A percentile compares a stretch with the other conserved stretches of the same genome.
Evolutionary conservation across 1,140 invertebrate species (phyloP).

Genomic region (Cotesia glomerata): DNA sequence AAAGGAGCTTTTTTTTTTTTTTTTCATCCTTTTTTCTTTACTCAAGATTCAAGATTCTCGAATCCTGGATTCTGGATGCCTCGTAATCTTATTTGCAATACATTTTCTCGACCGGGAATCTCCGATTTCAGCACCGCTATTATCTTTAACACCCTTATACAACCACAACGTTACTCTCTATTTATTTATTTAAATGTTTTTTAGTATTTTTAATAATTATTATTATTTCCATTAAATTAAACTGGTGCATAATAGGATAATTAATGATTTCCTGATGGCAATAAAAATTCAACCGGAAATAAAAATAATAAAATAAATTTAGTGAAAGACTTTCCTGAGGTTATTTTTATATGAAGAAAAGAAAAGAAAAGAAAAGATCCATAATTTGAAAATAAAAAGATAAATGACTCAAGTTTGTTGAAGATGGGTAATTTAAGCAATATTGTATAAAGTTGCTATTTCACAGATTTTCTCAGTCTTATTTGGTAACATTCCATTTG

Average conservation of each 20-base stretch:
- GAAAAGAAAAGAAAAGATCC: neutral
- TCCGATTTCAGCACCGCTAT: slow-evolving; percentile 16
- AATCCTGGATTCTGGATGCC: slow-evolving; percentile 33
- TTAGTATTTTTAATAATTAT: too few relatives aligned
- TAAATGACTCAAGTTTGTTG: slow-evolving; percentile 52
- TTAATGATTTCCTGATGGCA: too few relatives aligned
- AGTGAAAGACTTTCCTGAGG: neutral
- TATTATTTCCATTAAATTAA: too few relatives aligned
- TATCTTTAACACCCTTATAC: slow-evolving; percentile 11
- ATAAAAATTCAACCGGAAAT: too few relatives aligned
- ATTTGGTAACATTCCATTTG: slow-evolving; percentile 1
- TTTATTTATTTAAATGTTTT: neutral
- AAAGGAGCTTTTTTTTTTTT: too few relatives aligned
- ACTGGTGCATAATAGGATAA: too few relatives aligned
- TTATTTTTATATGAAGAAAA: neutral
- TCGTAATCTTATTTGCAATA: slow-evolving; percentile 61
- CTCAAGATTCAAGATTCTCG: slow-evolving; percentile 32
- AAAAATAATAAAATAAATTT: neutral
- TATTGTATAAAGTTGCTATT: slow-evolving; percentile 30
- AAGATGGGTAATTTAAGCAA: slow-evolving; percentile 47
- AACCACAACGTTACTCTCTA: neutral
- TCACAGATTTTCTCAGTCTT: slow-evolving; percentile 9
- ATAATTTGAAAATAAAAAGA: slow-evolving; percentile 1
- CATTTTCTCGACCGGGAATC: slow-evolving; percentile 42
- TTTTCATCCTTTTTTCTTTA: neutral